Conservation (phyloP, 2,888 invertebrate genomes). For the Azorinus chamasolen region DNA sequence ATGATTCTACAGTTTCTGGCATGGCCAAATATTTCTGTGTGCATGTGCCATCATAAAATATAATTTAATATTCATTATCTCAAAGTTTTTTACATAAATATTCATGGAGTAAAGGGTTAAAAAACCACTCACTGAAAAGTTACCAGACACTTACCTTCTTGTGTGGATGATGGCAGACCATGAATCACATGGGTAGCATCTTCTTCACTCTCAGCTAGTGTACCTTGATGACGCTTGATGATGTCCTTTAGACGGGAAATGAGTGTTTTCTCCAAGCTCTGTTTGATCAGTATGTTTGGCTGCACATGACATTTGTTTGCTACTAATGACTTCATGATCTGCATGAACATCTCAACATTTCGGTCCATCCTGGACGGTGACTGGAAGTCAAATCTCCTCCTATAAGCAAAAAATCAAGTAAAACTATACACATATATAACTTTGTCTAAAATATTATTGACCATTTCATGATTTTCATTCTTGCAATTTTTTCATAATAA, state of each 20-base stretch:
- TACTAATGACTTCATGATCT: conserved; percentile 90
- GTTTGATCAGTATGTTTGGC: conserved; percentile 90
- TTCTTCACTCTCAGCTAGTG: conserved; percentile 92
- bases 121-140: too few relatives aligned
- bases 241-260: conserved; percentile 94
- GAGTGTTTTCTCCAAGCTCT: conserved; percentile 93
- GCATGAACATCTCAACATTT: conserved; percentile 95
- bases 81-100: too few relatives aligned
- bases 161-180: conserved; percentile 54
- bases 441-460: too few relatives aligned
- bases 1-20: too few relatives aligned
- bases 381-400: conserved; percentile 93
- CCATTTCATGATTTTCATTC: too few relatives aligned
- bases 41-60: too few relatives aligned
- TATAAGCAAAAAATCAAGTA: conserved; percentile 56
- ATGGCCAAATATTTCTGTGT: too few relatives aligned
- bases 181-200: conserved; percentile 97
- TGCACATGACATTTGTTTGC: conserved; percentile 93
- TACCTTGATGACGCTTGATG: conserved; percentile 94
- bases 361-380: conserved; percentile 96
- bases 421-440: too few relatives aligned
- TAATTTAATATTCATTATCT: too few relatives aligned
- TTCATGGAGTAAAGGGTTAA: too few relatives aligned
- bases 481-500: too few relatives aligned
- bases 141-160: background rate